phyloP scores from a whole-genome alignment of 2,888 invertebrate species.

The Xanthia icteritia region DNA sequence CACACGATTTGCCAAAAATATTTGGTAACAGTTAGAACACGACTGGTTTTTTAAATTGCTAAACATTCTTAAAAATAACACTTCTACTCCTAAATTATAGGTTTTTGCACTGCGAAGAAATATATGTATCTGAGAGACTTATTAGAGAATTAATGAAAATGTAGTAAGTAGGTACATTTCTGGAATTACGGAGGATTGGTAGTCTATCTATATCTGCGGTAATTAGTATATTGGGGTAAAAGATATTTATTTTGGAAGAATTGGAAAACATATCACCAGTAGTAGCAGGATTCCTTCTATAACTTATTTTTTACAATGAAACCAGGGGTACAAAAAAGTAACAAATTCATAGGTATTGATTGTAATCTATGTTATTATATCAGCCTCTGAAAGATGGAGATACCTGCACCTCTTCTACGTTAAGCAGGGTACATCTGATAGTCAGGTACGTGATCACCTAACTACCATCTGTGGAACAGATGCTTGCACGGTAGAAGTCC shows the following conservation, averaged over 20 bases:
- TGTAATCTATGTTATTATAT: constrained; percentile 21
- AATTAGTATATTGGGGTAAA: not conserved
- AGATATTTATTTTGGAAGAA: not conserved
- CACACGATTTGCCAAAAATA: constrained; percentile 6
- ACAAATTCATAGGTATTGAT: not conserved
- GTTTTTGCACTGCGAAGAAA: not conserved
- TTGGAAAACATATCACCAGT: not conserved
- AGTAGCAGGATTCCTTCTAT: not conserved
- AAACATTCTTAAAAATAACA: constrained; percentile 27
- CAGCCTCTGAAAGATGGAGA: too few relatives aligned
- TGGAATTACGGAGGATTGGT: not conserved
- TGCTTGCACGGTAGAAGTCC: too few relatives aligned
- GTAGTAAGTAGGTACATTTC: not conserved
- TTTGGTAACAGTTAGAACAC: constrained; percentile 24
- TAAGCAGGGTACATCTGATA: too few relatives aligned
- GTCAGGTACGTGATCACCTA: too few relatives aligned
- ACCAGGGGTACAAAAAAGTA: not conserved
- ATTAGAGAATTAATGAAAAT: not conserved
- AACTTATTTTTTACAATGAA: not conserved
- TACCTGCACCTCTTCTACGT: too few relatives aligned
- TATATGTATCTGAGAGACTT: not conserved
- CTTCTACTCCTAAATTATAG: constrained; percentile 2
- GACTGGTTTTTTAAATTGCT: constrained; percentile 31
- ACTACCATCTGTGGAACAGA: too few relatives aligned
- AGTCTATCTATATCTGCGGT: not conserved